Percentiles rank a stretch among this genome's conserved stretches.
These are phyloP conservation scores for Rhinella marina DNA, from an alignment of 2,797 vertebrate species.

Conservation along the genomic window DNA sequence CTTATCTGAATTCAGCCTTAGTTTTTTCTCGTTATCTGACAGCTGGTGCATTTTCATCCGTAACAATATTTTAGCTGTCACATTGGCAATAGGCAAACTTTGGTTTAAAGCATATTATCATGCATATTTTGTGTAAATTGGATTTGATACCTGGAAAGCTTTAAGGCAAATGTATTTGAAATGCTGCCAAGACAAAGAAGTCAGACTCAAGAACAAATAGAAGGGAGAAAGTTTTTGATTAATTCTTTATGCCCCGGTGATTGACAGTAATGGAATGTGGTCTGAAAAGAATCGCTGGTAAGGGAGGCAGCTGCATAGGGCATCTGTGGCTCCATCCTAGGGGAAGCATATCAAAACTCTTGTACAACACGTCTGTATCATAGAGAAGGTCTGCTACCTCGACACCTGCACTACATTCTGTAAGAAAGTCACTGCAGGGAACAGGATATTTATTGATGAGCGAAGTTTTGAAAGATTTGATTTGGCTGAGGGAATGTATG, in stretches of 20 bases:
- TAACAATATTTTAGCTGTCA: background rate
- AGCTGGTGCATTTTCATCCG: background rate
- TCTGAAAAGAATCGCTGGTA: background rate
- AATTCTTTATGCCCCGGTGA: background rate
- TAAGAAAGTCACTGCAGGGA: background rate
- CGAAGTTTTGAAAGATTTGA: no score
- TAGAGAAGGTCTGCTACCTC: background rate
- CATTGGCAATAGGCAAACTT: background rate
- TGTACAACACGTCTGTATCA: background rate
- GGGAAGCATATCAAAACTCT: background rate
- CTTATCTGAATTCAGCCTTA: background rate
- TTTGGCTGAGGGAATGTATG: no score
- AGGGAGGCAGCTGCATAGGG: background rate
- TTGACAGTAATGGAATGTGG: constrained; percentile 9
- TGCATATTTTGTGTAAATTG: constrained; percentile 14
- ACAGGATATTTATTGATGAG: background rate
- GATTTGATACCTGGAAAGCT: background rate
- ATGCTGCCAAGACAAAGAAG: background rate
- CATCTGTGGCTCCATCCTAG: background rate
- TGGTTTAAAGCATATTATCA: background rate
- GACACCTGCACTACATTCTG: background rate
- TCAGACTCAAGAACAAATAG: background rate
- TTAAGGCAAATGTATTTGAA: background rate
- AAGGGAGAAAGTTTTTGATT: constrained; percentile 9
- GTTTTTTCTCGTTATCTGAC: background rate